A percentile compares a stretch with the other conserved stretches of the same genome.
Evolutionary conservation across 2,888 invertebrate species (phyloP).

Genomic region (Harmothoe impar): DNA sequence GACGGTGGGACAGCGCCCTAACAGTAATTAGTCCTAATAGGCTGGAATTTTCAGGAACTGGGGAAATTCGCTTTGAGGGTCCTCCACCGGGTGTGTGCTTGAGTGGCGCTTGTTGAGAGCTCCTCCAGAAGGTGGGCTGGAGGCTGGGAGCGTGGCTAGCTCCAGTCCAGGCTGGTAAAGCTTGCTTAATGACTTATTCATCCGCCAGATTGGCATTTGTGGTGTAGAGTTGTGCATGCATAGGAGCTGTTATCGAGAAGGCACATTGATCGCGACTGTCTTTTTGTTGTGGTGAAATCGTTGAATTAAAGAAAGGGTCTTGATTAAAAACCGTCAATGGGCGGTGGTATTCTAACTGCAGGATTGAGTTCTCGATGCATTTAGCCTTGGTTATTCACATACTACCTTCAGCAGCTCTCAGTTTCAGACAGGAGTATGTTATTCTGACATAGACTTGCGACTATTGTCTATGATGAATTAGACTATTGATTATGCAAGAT

Average conservation of each 20-base stretch:
- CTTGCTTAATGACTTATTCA: constrained; percentile 10
- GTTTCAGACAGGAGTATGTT: too few species aligned
- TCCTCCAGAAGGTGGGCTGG: not conserved
- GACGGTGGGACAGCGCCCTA: not conserved
- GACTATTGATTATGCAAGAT: constrained; percentile 13
- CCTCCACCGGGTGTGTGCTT: not conserved
- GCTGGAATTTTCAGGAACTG: constrained; percentile 10
- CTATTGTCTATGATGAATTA: constrained; percentile 22
- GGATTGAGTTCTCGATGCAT: too few species aligned
- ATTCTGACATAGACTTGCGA: too few species aligned
- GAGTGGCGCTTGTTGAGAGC: not conserved
- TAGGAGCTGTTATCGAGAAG: not conserved
- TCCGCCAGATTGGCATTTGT: not conserved
- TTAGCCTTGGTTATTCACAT: too few species aligned
- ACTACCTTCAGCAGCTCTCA: too few species aligned
- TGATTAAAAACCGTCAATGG: not conserved
- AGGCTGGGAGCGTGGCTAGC: not conserved
- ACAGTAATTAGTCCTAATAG: constrained; percentile 26
- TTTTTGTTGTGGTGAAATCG: not conserved
- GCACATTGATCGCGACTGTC: not conserved
- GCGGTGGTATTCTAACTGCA: not conserved
- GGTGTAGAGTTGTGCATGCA: not conserved
- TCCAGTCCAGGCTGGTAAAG: not conserved
- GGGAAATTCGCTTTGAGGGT: not conserved
- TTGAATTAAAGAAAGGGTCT: not conserved